Evolutionary conservation across 2,797 vertebrate species (phyloP), one percentile per base, ranked within the genome.

Genomic region (Pelochelys cantorii): DNA sequence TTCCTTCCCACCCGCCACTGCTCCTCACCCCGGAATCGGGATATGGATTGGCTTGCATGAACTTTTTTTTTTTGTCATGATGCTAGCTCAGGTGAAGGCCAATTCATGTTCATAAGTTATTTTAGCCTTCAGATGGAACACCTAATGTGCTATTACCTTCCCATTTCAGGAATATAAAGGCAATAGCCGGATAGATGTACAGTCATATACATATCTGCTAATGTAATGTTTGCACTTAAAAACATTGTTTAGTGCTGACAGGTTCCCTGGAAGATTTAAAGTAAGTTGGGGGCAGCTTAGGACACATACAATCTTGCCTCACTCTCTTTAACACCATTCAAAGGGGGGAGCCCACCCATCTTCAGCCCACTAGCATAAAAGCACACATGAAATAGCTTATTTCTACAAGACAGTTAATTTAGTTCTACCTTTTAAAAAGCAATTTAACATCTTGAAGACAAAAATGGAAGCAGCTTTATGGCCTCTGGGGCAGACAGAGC

Each of bases 341-440:
- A n/a, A 42, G 60, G 42, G 79, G 42, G 55, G 2, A 0, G 15
- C 31, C 2, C 86, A 59, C 57, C 27, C n/a, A 71, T 5, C 65
- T 71, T 34, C 65, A 71, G 65, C 65, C 11, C 10, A 22, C n/a
- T 37, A 37, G 65, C 65, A 22, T 18, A 22, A 34, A 37, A 34
- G n/a, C n/a, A 34, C 12, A 10, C n/a, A 71, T 71, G 18, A 71
- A 71, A 34, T 11, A 11, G 4, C 18, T 85, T 77, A 52, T 55
- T 84, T 89, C 88, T 42, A 60, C 79, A 74, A 3, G 0, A 90
- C 20, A 17, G 83, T n/a, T 25, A 17, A 74, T 60, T 27, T 71
- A 85, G 31, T 7, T 85, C 18, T 56, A 87, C 75, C 55, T 79
- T 75, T 92, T 93, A 68, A 88, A 68, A 90, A 71, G 27, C 74